Evolutionary conservation across 2,888 invertebrate species (phyloP).

Genomic region (Phortica magna): DNA sequence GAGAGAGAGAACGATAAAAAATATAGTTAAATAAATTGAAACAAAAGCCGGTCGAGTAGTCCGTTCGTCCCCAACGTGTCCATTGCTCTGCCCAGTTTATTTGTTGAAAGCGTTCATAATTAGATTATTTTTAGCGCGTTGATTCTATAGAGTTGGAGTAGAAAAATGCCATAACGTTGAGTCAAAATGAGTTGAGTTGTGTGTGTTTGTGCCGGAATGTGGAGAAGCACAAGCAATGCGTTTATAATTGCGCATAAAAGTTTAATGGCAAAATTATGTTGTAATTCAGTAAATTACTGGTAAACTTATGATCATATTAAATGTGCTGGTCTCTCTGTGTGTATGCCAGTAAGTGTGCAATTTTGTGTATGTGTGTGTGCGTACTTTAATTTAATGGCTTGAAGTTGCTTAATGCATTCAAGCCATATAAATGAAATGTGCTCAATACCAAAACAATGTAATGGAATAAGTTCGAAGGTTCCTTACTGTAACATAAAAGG

Average conservation of each 20-base stretch:
- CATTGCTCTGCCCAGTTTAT: background rate
- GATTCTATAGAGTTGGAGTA: background rate
- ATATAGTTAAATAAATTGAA: background rate
- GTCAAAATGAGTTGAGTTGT: background rate
- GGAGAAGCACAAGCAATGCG: constrained; percentile 21
- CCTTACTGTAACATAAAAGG: no score
- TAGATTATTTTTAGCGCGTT: constrained; percentile 20
- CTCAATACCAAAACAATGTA: no score
- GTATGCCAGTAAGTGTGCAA: no score
- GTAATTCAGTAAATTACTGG: constrained; percentile 29
- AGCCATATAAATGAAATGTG: background rate
- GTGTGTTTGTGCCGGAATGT: background rate
- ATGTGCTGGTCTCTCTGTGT: background rate
- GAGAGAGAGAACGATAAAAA: constrained; percentile 9
- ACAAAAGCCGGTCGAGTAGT: background rate
- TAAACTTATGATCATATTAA: constrained; percentile 11
- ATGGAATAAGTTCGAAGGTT: no score
- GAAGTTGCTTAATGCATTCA: background rate
- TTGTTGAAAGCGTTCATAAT: constrained; percentile 26
- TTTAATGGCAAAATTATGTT: constrained; percentile 28
- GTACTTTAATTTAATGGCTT: background rate
- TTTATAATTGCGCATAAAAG: constrained; percentile 28
- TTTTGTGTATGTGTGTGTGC: background rate
- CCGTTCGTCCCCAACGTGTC: background rate
- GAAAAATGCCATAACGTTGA: background rate